Evolutionary conservation across 2,113 vertebrate species (phyloP).

Genomic region (Strigops habroptila): DNA sequence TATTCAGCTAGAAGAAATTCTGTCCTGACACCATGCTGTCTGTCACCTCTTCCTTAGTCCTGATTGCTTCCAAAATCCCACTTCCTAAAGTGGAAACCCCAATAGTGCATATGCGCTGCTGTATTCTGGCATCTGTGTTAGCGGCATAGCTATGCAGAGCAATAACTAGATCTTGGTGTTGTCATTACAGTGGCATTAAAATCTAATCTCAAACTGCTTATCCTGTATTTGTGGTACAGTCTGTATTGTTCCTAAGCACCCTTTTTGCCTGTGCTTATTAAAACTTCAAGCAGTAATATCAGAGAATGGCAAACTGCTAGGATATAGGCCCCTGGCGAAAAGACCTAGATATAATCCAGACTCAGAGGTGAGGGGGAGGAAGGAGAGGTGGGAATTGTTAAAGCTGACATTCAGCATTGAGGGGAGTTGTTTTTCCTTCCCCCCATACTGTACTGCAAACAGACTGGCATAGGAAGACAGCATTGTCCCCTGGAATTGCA

Average conservation of each 20-base stretch:
- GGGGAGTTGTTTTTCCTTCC: not conserved
- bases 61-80: not conserved
- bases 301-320: not conserved
- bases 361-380: not conserved
- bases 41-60: not conserved
- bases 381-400: not conserved
- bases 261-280: conserved; percentile 24
- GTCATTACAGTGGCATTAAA: conserved; percentile 34
- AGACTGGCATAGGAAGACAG: not conserved
- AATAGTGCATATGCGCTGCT: not conserved
- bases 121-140: not conserved
- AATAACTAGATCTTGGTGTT: not conserved
- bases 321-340: not conserved
- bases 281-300: not conserved
- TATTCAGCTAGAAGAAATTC: not conserved
- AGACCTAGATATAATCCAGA: not conserved
- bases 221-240: not conserved
- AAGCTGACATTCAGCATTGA: not conserved
- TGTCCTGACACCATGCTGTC: not conserved
- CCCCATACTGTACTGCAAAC: not conserved
- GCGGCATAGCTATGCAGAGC: not conserved
- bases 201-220: conserved; percentile 12
- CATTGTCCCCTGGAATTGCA: not conserved
- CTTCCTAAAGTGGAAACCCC: not conserved
- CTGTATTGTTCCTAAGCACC: conserved; percentile 13